Base-by-base conservation (phyloP, 2,797 vertebrate species). In the Masticophis lateralis region DNA sequence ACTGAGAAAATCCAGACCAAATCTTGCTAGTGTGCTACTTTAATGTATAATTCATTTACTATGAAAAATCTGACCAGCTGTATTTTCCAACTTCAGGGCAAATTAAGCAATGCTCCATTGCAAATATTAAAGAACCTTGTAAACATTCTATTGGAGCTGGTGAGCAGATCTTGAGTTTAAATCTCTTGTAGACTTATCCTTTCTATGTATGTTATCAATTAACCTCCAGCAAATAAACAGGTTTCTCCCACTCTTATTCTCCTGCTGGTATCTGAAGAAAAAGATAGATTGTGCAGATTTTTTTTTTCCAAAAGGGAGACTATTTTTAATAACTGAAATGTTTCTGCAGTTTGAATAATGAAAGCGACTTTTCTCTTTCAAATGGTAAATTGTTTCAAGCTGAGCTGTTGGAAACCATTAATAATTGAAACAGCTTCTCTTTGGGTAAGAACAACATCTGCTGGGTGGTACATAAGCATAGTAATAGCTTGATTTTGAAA, bases 361-460 rank as follows among this genome's bases (percentile, higher is more conserved):
- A 97, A 94, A 96, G 88, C 83, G 95, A 94, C 93, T 97, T 95
- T 96, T 96, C 93, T 91, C 96, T 97, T 97, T 97, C 96, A 97
- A 97, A 97, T 97, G 97, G 95, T 97, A 97, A 97, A 97, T 96
- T 96, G 95, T 97, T 96, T 96, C 96, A 96, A 96, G 94, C 95
- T 96, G 96, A 97, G 95, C 95, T 95, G 95, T 96, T 97, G 96
- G 96, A 97, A 96, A 95, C 94, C 94, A 96, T 97, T 96, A 96
- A 97, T 97, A 97, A 97, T 97, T 96, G 96, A 97, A 95, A 94
- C 66, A 93, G 95, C 89, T 96, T 92, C 92, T 93, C 95, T 96
- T 96, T 96, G 53, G 22, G 89, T 97, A 94, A 96, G 96, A 97
- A 95, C 94, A 96, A 95, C 96, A 96, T 96, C 95, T 96, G 95